Evolutionary conservation across 2,888 invertebrate species (phyloP).

Genomic region (Parasteatoda lunata): DNA sequence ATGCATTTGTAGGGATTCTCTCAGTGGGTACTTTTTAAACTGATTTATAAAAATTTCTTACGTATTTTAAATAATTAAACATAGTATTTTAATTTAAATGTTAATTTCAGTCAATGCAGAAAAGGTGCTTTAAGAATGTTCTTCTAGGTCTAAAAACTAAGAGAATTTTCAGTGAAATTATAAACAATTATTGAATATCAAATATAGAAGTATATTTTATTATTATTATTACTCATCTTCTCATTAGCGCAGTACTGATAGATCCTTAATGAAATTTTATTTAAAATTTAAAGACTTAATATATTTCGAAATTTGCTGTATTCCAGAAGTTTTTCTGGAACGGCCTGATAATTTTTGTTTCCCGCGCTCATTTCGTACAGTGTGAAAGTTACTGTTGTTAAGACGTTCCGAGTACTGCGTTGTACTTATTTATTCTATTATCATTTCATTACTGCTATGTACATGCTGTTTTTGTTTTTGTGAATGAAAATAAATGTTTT

Average conservation of each 20-base stretch:
- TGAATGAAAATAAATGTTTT: constrained; percentile 53
- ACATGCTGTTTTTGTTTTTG: constrained; percentile 66
- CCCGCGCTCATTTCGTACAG: constrained; percentile 10
- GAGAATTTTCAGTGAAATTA: neutral
- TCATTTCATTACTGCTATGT: constrained; percentile 67
- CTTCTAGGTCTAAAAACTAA: too few relatives aligned
- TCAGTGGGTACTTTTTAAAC: too few relatives aligned
- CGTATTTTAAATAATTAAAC: too few relatives aligned
- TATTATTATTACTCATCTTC: constrained; percentile 20
- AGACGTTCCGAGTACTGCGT: constrained; percentile 61
- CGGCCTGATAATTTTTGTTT: constrained; percentile 38
- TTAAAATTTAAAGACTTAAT: too few relatives aligned
- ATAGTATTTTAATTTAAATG: too few relatives aligned
- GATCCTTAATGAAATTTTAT: too few relatives aligned
- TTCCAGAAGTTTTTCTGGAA: neutral
- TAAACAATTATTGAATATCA: neutral
- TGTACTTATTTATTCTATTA: constrained; percentile 65
- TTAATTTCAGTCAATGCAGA: too few relatives aligned
- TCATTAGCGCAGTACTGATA: constrained; percentile 53
- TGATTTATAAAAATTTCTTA: too few relatives aligned
- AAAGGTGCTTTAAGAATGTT: too few relatives aligned
- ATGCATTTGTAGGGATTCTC: too few relatives aligned
- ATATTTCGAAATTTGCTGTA: neutral
- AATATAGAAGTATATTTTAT: neutral
- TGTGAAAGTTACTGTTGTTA: constrained; percentile 19